Conservation (phyloP, 2,113 vertebrate genomes). For the Rhinolophus sinicus region DNA sequence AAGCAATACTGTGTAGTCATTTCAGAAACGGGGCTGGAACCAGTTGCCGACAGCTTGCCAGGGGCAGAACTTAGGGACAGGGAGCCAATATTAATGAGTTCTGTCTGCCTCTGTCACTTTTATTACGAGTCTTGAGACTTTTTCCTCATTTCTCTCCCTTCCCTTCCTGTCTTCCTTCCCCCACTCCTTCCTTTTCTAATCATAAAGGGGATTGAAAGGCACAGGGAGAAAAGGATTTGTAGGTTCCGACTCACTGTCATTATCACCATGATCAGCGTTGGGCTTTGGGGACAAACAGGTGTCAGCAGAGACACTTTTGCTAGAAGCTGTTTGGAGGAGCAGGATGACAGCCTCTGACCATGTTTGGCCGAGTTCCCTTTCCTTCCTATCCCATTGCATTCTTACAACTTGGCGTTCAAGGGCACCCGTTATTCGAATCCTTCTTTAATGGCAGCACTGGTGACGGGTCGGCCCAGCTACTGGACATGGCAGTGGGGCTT, state of each 20-base stretch:
- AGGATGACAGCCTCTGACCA: fast-evolving
- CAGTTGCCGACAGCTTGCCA: fast-evolving
- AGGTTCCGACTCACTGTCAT: background rate
- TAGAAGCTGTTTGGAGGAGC: background rate
- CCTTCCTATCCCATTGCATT: fast-evolving
- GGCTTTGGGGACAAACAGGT: fast-evolving
- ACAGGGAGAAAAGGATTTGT: fast-evolving
- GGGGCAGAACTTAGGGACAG: background rate
- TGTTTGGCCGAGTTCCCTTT: fast-evolving
- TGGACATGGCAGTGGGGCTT: fast-evolving
- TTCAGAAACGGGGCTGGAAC: background rate
- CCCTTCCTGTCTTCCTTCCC: background rate
- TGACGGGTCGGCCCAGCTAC: fast-evolving
- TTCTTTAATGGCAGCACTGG: fast-evolving
- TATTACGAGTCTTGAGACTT: background rate
- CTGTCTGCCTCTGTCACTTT: background rate
- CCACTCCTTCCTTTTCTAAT: background rate
- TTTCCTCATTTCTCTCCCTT: too few relatives aligned
- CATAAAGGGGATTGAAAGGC: fast-evolving
- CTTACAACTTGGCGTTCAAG: fast-evolving
- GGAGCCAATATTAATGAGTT: fast-evolving
- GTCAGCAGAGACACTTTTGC: fast-evolving
- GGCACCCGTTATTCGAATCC: fast-evolving
- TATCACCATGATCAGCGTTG: fast-evolving
- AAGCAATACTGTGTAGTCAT: fast-evolving